Percentiles rank a stretch among this genome's conserved stretches.
Evolutionary conservation across 1,140 invertebrate genomes (phyloP).

Genomic region (Ooceraea biroi): DNA sequence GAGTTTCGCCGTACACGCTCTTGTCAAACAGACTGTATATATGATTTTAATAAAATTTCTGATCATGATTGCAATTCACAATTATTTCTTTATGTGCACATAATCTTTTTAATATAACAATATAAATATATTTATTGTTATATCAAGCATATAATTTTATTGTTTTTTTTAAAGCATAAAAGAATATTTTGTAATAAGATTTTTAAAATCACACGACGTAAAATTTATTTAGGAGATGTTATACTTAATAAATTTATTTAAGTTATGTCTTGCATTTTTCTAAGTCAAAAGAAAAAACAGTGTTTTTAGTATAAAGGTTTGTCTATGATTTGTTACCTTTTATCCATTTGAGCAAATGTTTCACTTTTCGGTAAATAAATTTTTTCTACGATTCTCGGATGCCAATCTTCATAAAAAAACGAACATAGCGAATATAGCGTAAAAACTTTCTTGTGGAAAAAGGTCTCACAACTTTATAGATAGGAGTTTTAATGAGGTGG

Average conservation of each 20-base stretch:
- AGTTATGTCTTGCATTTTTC: background rate
- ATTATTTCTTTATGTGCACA: background rate
- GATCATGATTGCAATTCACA: background rate
- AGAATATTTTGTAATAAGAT: background rate
- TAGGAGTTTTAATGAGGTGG: background rate
- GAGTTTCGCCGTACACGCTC: too few species aligned
- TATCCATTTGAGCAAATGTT: background rate
- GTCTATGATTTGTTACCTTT: background rate
- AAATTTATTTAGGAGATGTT: background rate
- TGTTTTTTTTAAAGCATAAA: too few species aligned
- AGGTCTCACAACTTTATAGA: background rate
- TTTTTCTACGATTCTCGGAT: background rate
- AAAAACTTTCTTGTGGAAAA: background rate
- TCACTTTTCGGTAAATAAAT: background rate
- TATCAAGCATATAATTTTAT: too few species aligned
- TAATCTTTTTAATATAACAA: background rate
- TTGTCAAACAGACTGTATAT: too few species aligned
- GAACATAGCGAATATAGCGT: background rate
- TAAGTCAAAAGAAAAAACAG: background rate
- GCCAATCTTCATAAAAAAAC: background rate
- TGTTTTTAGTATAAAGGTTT: background rate
- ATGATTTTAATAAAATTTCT: conserved; percentile 19
- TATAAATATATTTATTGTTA: too few species aligned
- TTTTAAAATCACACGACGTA: background rate
- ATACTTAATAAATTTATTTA: background rate